Conservation (phyloP, 2,797 vertebrate genomes). For the Poeciliopsis presidionis region DNA sequence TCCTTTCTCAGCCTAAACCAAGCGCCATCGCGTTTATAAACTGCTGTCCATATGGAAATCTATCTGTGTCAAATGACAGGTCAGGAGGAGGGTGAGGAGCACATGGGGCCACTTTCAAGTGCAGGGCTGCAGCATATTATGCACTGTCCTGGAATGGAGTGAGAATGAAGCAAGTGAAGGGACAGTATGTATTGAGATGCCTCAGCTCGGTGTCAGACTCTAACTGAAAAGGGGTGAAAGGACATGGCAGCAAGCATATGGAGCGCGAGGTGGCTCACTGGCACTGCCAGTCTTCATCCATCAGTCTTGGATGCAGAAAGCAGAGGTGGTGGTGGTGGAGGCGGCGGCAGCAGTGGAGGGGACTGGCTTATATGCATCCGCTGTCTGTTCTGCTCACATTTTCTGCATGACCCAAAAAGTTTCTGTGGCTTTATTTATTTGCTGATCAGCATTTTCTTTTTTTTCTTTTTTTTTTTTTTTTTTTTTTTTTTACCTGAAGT, state of each 20-base stretch:
- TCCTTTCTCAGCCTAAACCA: constrained; percentile 20
- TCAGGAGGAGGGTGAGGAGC: constrained; percentile 21
- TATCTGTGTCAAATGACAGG: constrained; percentile 52
- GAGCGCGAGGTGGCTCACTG: constrained; percentile 62
- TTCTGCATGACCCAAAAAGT: constrained; percentile 5
- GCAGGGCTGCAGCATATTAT: constrained; percentile 37
- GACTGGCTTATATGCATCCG: constrained; percentile 14
- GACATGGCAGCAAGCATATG: constrained; percentile 78
- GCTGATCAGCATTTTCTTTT: neutral
- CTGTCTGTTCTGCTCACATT: constrained; percentile 12
- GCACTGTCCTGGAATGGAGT: constrained; percentile 30
- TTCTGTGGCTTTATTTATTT: constrained; percentile 14
- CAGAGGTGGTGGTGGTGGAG: constrained; percentile 12
- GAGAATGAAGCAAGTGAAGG: constrained; percentile 32
- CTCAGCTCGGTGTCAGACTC: constrained; percentile 61
- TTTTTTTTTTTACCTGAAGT: constrained; percentile 1
- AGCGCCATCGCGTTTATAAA: neutral
- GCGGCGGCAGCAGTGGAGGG: neutral
- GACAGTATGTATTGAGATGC: constrained; percentile 56
- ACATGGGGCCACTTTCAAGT: constrained; percentile 31
- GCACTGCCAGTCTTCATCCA: constrained; percentile 72
- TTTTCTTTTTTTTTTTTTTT: neutral
- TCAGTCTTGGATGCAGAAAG: constrained; percentile 61
- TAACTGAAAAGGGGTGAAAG: constrained; percentile 60
- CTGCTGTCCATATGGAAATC: constrained; percentile 43